Conservation (phyloP, 1,140 invertebrate species). For the Panagrolaimus sp. region DNA sequence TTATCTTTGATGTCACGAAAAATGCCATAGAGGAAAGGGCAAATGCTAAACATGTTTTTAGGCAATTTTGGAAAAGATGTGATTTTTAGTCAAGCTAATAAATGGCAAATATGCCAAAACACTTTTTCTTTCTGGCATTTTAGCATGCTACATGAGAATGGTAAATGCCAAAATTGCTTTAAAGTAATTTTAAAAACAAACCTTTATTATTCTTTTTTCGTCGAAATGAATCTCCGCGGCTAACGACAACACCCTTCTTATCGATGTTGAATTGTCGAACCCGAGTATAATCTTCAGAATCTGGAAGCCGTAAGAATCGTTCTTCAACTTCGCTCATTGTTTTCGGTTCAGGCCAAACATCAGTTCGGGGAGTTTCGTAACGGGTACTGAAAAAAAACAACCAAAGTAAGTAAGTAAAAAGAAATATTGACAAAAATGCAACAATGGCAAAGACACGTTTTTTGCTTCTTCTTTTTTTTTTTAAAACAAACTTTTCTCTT, state of each 20-base stretch:
- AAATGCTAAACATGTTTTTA: too few species aligned
- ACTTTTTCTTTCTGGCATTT: too few species aligned
- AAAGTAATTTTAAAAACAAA: too few species aligned
- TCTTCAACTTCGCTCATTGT: slow-evolving; percentile 46
- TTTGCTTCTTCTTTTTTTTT: neutral
- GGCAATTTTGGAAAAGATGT: too few species aligned
- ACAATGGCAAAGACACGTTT: neutral
- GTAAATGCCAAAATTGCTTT: too few species aligned
- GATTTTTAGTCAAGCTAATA: too few species aligned
- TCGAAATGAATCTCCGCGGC: slow-evolving; percentile 44
- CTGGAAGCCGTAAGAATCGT: slow-evolving; percentile 41
- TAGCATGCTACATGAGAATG: too few species aligned
- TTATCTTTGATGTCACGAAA: neutral
- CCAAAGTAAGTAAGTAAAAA: neutral
- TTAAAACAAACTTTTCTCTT: neutral
- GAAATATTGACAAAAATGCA: neutral
- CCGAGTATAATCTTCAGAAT: slow-evolving; percentile 45
- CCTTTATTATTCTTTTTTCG: slow-evolving; percentile 30
- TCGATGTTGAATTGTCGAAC: slow-evolving; percentile 50
- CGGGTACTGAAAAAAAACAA: neutral
- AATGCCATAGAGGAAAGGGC: too few species aligned
- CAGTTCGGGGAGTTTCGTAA: slow-evolving; percentile 25
- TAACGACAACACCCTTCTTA: slow-evolving; percentile 45
- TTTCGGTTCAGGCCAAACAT: slow-evolving; percentile 50
- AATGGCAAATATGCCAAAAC: too few species aligned